A percentile compares a stretch with the other conserved stretches of the same genome.
These are phyloP conservation scores for Agrotis segetum DNA, from an alignment of 2,888 invertebrate genomes.

Conservation along the genomic window DNA sequence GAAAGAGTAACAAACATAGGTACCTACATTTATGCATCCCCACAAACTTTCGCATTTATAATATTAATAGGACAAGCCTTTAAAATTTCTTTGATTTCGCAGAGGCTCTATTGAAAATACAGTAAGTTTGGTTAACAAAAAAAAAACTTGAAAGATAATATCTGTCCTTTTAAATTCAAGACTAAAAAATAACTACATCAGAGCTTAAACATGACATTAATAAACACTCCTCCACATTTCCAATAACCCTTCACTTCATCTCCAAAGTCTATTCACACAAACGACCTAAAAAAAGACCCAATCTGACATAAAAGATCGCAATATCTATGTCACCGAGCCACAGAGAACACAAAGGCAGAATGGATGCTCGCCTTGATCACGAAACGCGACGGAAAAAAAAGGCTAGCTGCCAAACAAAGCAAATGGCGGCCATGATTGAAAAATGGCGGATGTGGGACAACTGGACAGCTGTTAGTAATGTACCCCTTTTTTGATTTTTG, in stretches of 20 bases:
- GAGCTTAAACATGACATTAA: neutral
- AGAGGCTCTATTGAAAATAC: too few species aligned
- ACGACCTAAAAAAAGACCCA: constrained; percentile 46
- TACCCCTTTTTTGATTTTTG: constrained; percentile 34
- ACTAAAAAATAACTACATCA: neutral
- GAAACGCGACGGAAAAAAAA: constrained; percentile 55
- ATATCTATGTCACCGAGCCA: constrained; percentile 60
- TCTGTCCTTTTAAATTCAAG: neutral
- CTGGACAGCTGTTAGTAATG: constrained; percentile 36
- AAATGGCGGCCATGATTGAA: constrained; percentile 62
- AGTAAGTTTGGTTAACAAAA: too few species aligned
- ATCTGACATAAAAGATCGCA: constrained; percentile 46
- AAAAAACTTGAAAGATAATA: neutral
- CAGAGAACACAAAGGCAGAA: constrained; percentile 60
- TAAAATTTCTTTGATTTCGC: too few species aligned
- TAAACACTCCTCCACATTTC: neutral
- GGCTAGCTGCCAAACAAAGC: constrained; percentile 66
- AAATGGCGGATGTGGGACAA: constrained; percentile 63
- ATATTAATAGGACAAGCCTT: too few species aligned
- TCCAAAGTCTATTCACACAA: constrained; percentile 41
- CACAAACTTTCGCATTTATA: too few species aligned
- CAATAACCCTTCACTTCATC: constrained; percentile 24
- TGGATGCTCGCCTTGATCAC: constrained; percentile 61
- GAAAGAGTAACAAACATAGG: too few species aligned
- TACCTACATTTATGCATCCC: too few species aligned